Percentiles rank a stretch among this genome's conserved stretches.
phyloP scores from a whole-genome alignment of 2,797 vertebrate genomes.

The Australoheros facetus region DNA sequence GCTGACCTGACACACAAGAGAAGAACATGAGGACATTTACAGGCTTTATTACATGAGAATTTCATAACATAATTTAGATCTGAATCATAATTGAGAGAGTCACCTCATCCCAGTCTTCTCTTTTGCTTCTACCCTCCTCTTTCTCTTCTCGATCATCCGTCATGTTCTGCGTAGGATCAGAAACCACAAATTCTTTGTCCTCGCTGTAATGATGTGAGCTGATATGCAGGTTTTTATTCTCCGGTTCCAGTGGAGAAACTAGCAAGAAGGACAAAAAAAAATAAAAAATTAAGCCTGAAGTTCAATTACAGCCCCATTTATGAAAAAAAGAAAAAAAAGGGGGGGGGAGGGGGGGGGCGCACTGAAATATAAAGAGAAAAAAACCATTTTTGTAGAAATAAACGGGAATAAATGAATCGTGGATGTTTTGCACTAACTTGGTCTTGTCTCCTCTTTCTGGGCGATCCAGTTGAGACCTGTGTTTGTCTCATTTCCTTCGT shows the following conservation, averaged over 20 bases:
- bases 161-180: conserved; percentile 41
- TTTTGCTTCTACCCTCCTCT: conserved; percentile 56
- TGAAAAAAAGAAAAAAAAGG: no score
- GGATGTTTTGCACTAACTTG: conserved; percentile 57
- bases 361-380: not conserved
- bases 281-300: no score
- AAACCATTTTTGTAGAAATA: not conserved
- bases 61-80: not conserved
- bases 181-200: conserved; percentile 43
- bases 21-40: not conserved
- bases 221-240: conserved; percentile 52
- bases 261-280: not conserved
- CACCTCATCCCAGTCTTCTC: conserved; percentile 87
- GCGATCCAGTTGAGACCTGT: conserved; percentile 29
- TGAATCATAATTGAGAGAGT: not conserved
- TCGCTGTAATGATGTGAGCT: conserved; percentile 41
- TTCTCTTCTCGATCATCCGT: conserved; percentile 45
- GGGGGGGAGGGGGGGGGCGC: no score
- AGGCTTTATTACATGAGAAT: not conserved
- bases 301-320: no score
- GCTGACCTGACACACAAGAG: conserved; percentile 70
- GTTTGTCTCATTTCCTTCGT: conserved; percentile 14
- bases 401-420: accelerated
- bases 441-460: conserved; percentile 38
- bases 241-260: conserved; percentile 58